Evolutionary conservation across 2,113 vertebrate species (phyloP).

Genomic region (Gymnarchus niloticus): DNA sequence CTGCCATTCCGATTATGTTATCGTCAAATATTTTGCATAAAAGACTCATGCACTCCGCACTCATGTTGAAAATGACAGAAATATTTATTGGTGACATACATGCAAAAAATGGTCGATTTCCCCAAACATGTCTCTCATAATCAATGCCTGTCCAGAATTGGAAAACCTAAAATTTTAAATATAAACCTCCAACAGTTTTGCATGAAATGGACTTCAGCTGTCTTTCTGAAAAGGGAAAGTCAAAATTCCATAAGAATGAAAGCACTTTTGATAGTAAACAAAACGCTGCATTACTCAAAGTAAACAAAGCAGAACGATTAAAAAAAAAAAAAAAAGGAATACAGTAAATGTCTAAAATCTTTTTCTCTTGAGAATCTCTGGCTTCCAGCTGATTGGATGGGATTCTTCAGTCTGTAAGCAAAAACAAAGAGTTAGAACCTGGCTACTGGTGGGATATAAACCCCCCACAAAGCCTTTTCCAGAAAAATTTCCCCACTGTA

Average conservation of each 20-base stretch:
- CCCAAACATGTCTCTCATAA: slow-evolving; percentile 2
- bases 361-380: slow-evolving; percentile 97
- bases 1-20: background rate
- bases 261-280: background rate
- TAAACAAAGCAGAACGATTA: background rate
- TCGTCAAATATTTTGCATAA: background rate
- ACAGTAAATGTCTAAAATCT: slow-evolving; percentile 68
- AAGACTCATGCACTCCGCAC: no score
- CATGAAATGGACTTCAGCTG: background rate
- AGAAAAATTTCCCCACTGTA: background rate
- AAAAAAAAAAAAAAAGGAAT: background rate
- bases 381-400: slow-evolving; percentile 96
- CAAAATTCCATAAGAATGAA: background rate
- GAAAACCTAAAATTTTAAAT: background rate
- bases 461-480: background rate
- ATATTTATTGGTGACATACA: background rate
- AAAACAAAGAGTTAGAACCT: slow-evolving; percentile 18
- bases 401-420: slow-evolving; percentile 85
- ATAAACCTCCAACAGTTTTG: background rate
- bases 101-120: background rate
- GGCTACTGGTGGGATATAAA: background rate
- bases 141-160: background rate
- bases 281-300: background rate
- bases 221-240: background rate
- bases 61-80: background rate